These are phyloP conservation scores for Antheraea assamensis DNA, from an alignment of 2,888 invertebrate genomes.

Conservation along the genomic window DNA sequence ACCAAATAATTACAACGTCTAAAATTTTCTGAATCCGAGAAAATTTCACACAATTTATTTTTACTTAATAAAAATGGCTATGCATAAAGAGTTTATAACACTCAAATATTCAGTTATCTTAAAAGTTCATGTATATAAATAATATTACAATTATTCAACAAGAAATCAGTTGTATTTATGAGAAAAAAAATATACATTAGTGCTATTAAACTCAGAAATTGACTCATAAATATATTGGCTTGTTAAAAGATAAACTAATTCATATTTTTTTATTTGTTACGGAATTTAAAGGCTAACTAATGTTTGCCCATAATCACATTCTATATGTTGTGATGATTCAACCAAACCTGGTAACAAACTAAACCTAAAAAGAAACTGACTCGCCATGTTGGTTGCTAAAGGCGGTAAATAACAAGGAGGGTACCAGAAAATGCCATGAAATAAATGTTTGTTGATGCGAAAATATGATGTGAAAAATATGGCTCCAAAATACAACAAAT, in stretches of 20 bases:
- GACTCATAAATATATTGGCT: background rate
- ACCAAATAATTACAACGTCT: too few relatives aligned
- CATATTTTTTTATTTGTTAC: too few relatives aligned
- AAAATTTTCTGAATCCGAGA: too few relatives aligned
- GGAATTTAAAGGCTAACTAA: too few relatives aligned
- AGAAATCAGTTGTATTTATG: background rate
- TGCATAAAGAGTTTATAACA: too few relatives aligned
- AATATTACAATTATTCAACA: background rate
- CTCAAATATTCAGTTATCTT: background rate
- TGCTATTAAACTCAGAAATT: background rate
- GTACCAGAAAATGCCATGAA: background rate
- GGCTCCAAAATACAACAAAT: background rate
- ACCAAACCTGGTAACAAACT: background rate
- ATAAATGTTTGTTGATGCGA: background rate
- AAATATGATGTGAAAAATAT: background rate
- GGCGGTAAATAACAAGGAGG: too few relatives aligned
- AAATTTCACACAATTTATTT: too few relatives aligned
- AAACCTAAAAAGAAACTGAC: slow-evolving; percentile 50
- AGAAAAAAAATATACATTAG: background rate
- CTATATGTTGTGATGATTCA: too few relatives aligned
- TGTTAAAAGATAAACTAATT: too few relatives aligned
- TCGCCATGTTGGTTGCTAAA: slow-evolving; percentile 5
- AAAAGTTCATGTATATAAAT: background rate
- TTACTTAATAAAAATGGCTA: too few relatives aligned
- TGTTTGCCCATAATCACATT: too few relatives aligned